Evolutionary conservation across 2,113 vertebrate genomes (phyloP), one percentile per base, ranked within the genome.

Genomic region (Tachycineta bicolor): DNA sequence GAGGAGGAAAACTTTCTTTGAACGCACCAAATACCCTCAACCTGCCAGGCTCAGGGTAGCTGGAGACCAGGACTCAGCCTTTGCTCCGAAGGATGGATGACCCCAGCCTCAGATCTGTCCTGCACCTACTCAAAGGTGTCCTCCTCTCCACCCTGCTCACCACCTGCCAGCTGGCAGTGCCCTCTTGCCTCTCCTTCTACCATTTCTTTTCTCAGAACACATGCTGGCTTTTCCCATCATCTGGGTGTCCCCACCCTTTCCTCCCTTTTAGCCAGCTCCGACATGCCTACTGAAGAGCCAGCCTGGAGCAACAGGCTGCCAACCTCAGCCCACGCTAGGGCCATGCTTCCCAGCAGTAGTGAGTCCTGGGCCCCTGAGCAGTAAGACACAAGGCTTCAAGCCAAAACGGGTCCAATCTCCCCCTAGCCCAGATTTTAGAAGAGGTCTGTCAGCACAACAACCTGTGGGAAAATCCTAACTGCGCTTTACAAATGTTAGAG

Each of bases 311-410:
- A 25, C 37, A 63, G 67, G 22, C 47, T 75, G 86, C 63, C 70
- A 70, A 15, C 20, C 43, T 20, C 60, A 83, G 80, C 56, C 78
- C 53, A 50, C 2, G 1, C 58, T 6, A 8, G 47, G 49, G 17
- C 55, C 52, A 33, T 1, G 2, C 46, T 82, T 28, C 26, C 41
- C 10, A 5, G 20, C 56, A 83, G 50, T 80, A 64, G 28, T 0
- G 0, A 89, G 46, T 21, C 55, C 39, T 3, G 5, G 6, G 37
- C 17, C 21, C 13, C 20, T 0, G 0, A 75, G 76, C 41, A 28
- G 11, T 0, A 2, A 43, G 12, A 34, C 1, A 4, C 29, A 44
- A 22, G 19, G 73, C n/a, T 76, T 56, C 12, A 5, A 67, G 37
- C 21, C n/a, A 58, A 53, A 81, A 67, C 0, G 0, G 77, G 18